Percentiles rank a stretch among this genome's conserved stretches.
Conservation (phyloP, 2,113 vertebrate species). For the Odocoileus hemionus region DNA sequence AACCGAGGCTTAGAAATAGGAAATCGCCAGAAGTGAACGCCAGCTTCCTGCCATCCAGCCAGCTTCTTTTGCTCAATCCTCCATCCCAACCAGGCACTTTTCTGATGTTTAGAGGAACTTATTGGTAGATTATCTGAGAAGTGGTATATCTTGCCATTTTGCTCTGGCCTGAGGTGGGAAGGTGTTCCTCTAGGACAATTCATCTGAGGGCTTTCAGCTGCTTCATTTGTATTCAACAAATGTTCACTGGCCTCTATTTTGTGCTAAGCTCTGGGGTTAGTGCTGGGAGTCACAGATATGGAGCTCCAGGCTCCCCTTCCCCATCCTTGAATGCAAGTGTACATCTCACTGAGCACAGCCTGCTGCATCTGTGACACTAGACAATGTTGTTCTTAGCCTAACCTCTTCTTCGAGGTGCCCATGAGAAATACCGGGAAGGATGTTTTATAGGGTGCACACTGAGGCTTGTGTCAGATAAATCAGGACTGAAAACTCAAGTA, state of each 20-base stretch:
- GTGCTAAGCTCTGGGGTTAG: neutral
- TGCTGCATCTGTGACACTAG: neutral
- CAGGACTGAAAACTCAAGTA: conserved; percentile 16
- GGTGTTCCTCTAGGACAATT: neutral
- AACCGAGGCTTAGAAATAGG: conserved; percentile 10
- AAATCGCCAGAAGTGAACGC: neutral
- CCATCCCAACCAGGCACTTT: neutral
- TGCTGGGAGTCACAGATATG: neutral
- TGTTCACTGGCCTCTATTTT: neutral
- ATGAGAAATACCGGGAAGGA: neutral
- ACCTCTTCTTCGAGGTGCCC: neutral
- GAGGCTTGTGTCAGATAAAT: neutral
- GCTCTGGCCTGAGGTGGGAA: conserved; percentile 17
- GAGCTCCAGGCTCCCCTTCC: neutral
- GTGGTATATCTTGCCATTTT: neutral
- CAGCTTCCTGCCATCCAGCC: neutral
- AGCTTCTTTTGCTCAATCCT: neutral
- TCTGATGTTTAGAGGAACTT: neutral
- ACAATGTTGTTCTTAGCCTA: neutral
- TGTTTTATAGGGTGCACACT: neutral
- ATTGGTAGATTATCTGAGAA: neutral
- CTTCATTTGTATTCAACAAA: neutral
- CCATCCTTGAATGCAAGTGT: neutral
- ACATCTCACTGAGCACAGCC: neutral
- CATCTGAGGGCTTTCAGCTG: neutral